Conservation (phyloP, 2,888 invertebrate genomes). For the Chrysina gloriosa region DNA sequence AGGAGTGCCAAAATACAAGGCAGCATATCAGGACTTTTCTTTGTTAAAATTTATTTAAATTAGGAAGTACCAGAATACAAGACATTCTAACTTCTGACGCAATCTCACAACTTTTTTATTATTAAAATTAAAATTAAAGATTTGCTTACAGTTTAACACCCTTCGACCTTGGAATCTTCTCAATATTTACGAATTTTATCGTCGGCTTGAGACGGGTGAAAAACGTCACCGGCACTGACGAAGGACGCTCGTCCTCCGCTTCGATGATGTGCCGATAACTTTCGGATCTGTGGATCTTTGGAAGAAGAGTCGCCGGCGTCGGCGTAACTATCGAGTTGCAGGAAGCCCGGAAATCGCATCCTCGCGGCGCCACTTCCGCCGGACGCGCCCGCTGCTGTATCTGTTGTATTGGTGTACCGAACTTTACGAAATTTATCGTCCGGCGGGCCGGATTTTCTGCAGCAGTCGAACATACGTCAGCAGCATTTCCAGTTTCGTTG, state of each 20-base stretch:
- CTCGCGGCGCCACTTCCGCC: not conserved
- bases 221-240: constrained; percentile 50
- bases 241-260: constrained; percentile 56
- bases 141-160: constrained; percentile 62
- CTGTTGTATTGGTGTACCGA: constrained; percentile 53
- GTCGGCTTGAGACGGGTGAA: constrained; percentile 62
- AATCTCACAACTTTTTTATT: no score
- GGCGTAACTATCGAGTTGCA: constrained; percentile 64
- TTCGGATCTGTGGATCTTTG: constrained; percentile 69
- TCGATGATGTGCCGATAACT: constrained; percentile 64
- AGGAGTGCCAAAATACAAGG: no score
- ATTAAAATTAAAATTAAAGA: constrained; percentile 22
- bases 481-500: constrained; percentile 67
- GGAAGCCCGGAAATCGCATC: constrained; percentile 33
- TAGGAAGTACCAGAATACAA: no score
- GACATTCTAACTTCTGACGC: no score
- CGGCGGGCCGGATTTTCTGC: constrained; percentile 54
- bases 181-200: constrained; percentile 63
- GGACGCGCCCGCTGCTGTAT: no score
- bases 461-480: constrained; percentile 69
- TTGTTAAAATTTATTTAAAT: no score
- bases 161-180: constrained; percentile 60
- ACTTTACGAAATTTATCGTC: constrained; percentile 51
- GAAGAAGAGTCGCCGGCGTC: constrained; percentile 66
- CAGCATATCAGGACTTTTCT: no score